Base-by-base conservation (phyloP, 2,888 invertebrate species). In the Gisinianus flammeolus region DNA sequence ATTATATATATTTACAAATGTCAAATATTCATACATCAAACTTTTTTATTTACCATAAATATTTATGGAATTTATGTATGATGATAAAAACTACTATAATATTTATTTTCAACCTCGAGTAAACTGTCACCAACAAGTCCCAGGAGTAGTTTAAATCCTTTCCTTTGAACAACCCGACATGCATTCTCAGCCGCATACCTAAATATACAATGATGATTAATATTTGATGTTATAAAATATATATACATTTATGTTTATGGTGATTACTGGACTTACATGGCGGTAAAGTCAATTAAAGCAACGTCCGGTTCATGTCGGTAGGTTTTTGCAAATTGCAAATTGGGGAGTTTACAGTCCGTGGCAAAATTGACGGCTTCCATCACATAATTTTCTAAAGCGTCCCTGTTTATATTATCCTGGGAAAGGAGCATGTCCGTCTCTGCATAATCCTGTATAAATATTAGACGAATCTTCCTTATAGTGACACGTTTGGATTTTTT, bases 211-310 rank as follows among this genome's bases (percentile, higher is more conserved):
- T n/a, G n/a, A n/a, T n/a, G n/a, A n/a, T n/a, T n/a, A n/a, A n/a
- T n/a, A n/a, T n/a, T n/a, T n/a, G n/a, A 35, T 35, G 35, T 35
- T 35, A 44, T 44, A 6, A 44, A 4, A 44, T 16, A 44, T 44
- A 44, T n/a, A n/a, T n/a, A n/a, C n/a, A 44, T 44, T 4, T 16
- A 44, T 44, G 6, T 44, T 44, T 12, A 44, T 16, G 19, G 19
- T 44, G 44, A 44, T 16, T 44, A 44, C 2, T 6, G 35, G 35
- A 4, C 19, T 44, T 44, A 89, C 86, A 90, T 87, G 52, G 89
- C 88, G 0, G 90, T 90, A 85, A 90, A 90, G 84, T 90, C 90
- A 86, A 90, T 90, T 86, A 90, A 87, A 74, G 89, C 88, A 2
- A 89, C 88, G 84, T 90, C 90, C 8, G 89, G 88, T 82, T 88